Evolutionary conservation across 2,113 vertebrate genomes (phyloP), one percentile per base, ranked within the genome.

Genomic region (Cheilinus undulatus): DNA sequence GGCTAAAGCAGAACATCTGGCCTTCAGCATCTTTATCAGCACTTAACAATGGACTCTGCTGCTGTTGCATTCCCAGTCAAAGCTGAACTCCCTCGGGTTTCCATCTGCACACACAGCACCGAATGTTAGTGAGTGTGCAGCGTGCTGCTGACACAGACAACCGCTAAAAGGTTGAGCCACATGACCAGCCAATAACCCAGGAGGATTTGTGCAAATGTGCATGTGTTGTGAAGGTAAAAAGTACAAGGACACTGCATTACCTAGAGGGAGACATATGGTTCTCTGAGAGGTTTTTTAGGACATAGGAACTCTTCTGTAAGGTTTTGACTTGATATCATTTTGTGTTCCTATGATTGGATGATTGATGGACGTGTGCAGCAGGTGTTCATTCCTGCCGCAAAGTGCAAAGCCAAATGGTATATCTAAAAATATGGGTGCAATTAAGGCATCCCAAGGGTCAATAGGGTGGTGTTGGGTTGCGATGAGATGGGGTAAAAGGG

Each of bases 61-160:
- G 80, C 69, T 71, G 70, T 58, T 88, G 87, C 80, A 70, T 73
- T 66, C 14, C 43, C 61, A 51, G 68, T 81, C 80, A 67, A 80
- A 72, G 73, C 58, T 43, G 1, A 40, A 1, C 28, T 86, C 86
- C 80, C 69, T 10, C 7, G 76, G 86, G 79, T 66, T 72, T 79
- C 80, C 62, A 61, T 80, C 66, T 87, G 89, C 88, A 69, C 75
- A 83, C 88, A 69, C 87, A 85, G 84, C 84, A 82, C 15, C 15
- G 7, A 81, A 22, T 80, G 13, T 38, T n/a, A 69, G 57, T 28
- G 50, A 82, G 43, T 28, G 30, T 58, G 75, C 84, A 63, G 60
- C 51, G 9, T 59, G 59, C 69, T 84, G 89, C 87, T 88, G 87
- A 92, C 89, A 89, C 76, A 80, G 62, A 79, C 73, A 65, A 63